phyloP scores from a whole-genome alignment of 1,140 invertebrate species.

The Aradophagus sp. region DNA sequence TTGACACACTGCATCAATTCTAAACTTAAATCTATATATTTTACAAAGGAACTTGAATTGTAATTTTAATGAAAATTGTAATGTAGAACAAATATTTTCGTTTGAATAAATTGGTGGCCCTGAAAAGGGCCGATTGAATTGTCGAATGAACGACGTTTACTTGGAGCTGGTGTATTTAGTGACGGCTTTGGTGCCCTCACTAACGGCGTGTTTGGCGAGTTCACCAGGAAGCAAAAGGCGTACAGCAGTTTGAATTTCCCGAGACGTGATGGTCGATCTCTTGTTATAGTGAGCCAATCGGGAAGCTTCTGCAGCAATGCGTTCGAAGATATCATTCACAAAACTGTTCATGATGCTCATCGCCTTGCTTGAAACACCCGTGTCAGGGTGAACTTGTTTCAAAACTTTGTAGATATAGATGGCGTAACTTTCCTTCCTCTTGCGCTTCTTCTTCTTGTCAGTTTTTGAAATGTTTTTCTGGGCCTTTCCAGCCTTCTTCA shows the following conservation, averaged over 20 bases:
- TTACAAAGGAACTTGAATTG: no score
- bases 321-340: conserved; percentile 2
- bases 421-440: no score
- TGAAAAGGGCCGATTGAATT: background rate
- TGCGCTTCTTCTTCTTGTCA: no score
- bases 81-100: background rate
- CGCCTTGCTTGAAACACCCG: background rate
- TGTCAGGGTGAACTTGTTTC: conserved; percentile 1
- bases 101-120: background rate
- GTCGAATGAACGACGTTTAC: conserved; percentile 57
- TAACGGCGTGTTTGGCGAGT: conserved; percentile 77
- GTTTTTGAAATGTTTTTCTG: no score
- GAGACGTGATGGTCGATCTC: background rate
- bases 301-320: background rate
- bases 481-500: no score
- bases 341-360: background rate
- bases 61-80: no score
- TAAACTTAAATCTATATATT: no score
- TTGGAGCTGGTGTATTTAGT: conserved; percentile 77
- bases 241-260: conserved; percentile 13
- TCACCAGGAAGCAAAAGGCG: conserved; percentile 77
- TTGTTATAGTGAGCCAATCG: background rate
- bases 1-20: no score
- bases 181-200: conserved; percentile 78
- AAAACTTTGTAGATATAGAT: conserved; percentile 2